Percentiles rank a stretch among this genome's conserved stretches.
These are phyloP conservation scores for Chymomyza fuscimana DNA, from an alignment of 2,888 invertebrate species.

Conservation along the genomic window DNA sequence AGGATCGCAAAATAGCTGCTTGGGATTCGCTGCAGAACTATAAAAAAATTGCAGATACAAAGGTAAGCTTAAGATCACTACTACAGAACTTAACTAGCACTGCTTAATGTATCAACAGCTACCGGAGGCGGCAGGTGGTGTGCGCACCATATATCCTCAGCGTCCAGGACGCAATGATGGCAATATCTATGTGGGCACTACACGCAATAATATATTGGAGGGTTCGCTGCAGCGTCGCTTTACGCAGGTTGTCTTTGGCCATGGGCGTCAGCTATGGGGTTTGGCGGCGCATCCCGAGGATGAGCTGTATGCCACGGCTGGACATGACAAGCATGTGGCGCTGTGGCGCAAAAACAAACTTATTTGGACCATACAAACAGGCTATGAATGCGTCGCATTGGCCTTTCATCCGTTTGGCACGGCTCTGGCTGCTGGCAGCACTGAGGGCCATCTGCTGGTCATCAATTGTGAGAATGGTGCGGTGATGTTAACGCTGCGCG, in stretches of 20 bases:
- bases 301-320: conserved; percentile 94
- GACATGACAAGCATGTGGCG: conserved; percentile 93
- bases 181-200: conserved; percentile 94
- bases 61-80: conserved; percentile 81
- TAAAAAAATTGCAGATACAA: conserved; percentile 92
- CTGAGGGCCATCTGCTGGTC: conserved; percentile 92
- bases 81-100: too few species aligned
- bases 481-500: conserved; percentile 90
- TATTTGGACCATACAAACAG: conserved; percentile 92
- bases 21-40: conserved; percentile 96
- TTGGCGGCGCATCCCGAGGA: conserved; percentile 94
- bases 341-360: conserved; percentile 94
- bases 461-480: conserved; percentile 92
- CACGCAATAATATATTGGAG: conserved; percentile 92
- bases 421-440: conserved; percentile 92
- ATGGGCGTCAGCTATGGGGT: conserved; percentile 92
- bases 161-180: conserved; percentile 93
- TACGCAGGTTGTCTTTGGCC: conserved; percentile 92
- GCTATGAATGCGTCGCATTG: conserved; percentile 93
- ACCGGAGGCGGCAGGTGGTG: conserved; percentile 92
- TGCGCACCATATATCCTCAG: conserved; percentile 93
- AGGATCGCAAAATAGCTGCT: conserved; percentile 92
- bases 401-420: conserved; percentile 94
- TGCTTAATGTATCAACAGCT: conserved; percentile 81
- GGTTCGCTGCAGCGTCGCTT: conserved; percentile 94